These are phyloP conservation scores for Dendropsophus ebraccatus DNA, from an alignment of 2,113 vertebrate genomes.

Conservation along the genomic window DNA sequence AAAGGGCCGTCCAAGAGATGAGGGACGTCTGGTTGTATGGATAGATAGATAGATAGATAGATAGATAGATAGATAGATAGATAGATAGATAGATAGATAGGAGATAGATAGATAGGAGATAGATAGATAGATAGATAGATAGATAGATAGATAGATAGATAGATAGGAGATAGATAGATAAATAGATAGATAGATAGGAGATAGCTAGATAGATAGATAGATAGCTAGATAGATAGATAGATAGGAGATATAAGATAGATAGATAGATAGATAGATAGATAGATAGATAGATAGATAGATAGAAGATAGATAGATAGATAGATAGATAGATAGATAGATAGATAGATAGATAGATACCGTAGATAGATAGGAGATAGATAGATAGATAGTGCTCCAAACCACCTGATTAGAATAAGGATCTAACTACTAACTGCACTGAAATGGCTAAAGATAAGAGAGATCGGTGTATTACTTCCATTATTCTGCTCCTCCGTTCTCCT, in stretches of 20 bases:
- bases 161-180: constrained; percentile 1
- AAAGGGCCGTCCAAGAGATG: neutral
- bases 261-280: neutral
- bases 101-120: too few species aligned
- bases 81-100: neutral
- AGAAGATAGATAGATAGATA: neutral
- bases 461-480: too few species aligned
- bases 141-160: neutral
- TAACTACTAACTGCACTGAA: too few species aligned
- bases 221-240: too few species aligned
- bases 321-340: neutral
- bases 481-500: too few species aligned
- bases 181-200: neutral
- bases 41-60: neutral
- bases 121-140: neutral
- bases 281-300: neutral
- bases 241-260: neutral
- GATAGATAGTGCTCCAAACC: too few species aligned
- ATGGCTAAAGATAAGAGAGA: too few species aligned
- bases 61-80: neutral
- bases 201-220: too few species aligned
- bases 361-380: neutral
- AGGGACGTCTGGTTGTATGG: neutral
- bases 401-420: too few species aligned
- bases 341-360: neutral